These are phyloP conservation scores for Drosophila grimshawi DNA, from an alignment of 1,140 invertebrate genomes.

Conservation along the genomic window DNA sequence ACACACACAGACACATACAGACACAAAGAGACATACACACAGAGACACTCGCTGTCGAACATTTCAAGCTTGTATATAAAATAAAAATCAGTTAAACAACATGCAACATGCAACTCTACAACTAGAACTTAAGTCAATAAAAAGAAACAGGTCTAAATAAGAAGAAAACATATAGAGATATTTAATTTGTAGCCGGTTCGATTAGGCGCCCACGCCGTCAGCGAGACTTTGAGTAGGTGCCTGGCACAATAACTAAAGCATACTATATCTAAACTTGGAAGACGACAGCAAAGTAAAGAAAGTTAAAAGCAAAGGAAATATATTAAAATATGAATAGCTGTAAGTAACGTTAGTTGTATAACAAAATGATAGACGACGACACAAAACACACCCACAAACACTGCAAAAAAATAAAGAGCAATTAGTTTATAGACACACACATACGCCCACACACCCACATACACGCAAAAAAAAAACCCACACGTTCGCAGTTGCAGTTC, in stretches of 20 bases:
- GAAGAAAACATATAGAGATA: constrained; percentile 3
- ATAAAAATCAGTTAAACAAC: constrained; percentile 24
- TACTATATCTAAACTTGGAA: constrained; percentile 40
- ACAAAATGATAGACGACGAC: constrained; percentile 39
- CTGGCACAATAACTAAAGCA: constrained; percentile 70
- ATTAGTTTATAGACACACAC: constrained; percentile 28
- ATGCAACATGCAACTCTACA: constrained; percentile 32
- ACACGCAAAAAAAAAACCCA: neutral
- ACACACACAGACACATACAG: constrained; percentile 2
- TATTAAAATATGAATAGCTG: constrained; percentile 25
- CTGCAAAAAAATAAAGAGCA: constrained; percentile 19
- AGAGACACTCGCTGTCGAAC: neutral
- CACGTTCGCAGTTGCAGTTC: constrained; percentile 29
- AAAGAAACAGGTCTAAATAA: constrained; percentile 48
- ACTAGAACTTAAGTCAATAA: constrained; percentile 44
- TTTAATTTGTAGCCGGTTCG: constrained; percentile 43
- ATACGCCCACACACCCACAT: constrained; percentile 12
- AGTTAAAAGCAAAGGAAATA: constrained; percentile 20
- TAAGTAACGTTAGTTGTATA: constrained; percentile 48
- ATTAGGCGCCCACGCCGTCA: constrained; percentile 23
- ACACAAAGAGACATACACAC: neutral
- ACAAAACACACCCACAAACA: constrained; percentile 4
- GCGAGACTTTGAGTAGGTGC: constrained; percentile 57
- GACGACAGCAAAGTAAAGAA: constrained; percentile 31
- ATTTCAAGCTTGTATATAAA: constrained; percentile 47